Percentiles rank a stretch among this genome's conserved stretches.
Evolutionary conservation across 2,113 vertebrate genomes (phyloP).

Genomic region (Hippoglossus stenolepis): DNA sequence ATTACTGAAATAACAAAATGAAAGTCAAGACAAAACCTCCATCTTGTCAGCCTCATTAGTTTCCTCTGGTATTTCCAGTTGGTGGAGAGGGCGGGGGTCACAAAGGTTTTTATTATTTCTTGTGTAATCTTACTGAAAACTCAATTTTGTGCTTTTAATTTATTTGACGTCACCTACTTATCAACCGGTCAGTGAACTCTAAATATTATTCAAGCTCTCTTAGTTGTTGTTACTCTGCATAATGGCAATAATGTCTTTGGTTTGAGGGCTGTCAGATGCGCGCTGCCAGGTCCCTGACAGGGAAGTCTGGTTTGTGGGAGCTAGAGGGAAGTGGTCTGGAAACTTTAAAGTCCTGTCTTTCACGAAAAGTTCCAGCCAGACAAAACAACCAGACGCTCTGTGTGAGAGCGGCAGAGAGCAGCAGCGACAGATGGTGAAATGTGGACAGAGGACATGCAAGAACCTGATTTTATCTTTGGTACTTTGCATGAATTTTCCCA

Average conservation of each 20-base stretch:
- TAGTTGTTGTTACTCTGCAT: background rate
- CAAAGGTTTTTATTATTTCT: conserved; percentile 11
- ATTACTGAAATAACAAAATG: conserved; percentile 5
- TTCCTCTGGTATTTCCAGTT: background rate
- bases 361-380: conserved; percentile 2
- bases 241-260: background rate
- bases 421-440: conserved; percentile 23
- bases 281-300: background rate
- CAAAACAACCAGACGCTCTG: conserved; percentile 1
- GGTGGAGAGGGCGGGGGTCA: background rate
- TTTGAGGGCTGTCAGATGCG: background rate
- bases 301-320: conserved; percentile 18
- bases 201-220: conserved; percentile 21
- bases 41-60: background rate
- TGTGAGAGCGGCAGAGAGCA: conserved; percentile 6
- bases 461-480: conserved; percentile 7
- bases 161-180: background rate
- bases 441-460: conserved; percentile 11
- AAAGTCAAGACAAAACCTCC: background rate
- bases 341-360: conserved; percentile 7
- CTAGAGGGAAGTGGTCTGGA: conserved; percentile 8
- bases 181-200: background rate
- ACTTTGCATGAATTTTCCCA: background rate
- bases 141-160: background rate
- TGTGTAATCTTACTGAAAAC: background rate